Evolutionary conservation across 2,113 vertebrate genomes (phyloP).

Genomic region (Dasyprocta punctata): DNA sequence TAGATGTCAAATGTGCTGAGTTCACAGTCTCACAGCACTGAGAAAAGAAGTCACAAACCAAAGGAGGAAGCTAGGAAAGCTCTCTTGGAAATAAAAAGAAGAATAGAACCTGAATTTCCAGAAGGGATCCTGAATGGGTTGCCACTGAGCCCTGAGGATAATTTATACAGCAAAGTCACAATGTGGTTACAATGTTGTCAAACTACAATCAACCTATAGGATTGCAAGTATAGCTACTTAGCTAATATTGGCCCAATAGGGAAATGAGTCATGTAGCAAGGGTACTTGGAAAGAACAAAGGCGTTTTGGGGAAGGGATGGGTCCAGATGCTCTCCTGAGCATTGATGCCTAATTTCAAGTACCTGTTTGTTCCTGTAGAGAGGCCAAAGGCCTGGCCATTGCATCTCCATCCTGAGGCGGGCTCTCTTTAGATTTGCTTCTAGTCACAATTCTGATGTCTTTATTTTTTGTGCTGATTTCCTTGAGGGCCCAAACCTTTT

Average conservation of each 20-base stretch:
- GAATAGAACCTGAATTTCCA: not conserved
- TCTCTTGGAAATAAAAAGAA: not conserved
- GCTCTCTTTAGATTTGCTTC: not conserved
- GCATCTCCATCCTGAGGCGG: not conserved
- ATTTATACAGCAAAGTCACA: not conserved
- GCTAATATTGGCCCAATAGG: not conserved
- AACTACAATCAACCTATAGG: not conserved
- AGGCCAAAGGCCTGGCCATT: not conserved
- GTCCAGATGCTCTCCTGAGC: not conserved
- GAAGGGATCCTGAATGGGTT: not conserved
- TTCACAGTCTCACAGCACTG: not conserved
- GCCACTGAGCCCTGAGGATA: not conserved
- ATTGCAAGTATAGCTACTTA: not conserved
- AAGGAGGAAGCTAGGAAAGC: not conserved
- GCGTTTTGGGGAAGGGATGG: not conserved
- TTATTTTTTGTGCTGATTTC: not conserved
- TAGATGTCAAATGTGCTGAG: not conserved
- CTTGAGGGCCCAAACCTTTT: not conserved
- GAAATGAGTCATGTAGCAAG: not conserved
- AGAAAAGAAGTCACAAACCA: not conserved
- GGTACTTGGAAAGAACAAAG: not conserved
- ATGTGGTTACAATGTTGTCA: not conserved
- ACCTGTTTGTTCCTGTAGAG: not conserved
- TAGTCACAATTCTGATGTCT: not conserved
- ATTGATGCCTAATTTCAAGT: not conserved